Evolutionary conservation across 2,888 invertebrate species (phyloP).

Genomic region (Drosophila cracens): DNA sequence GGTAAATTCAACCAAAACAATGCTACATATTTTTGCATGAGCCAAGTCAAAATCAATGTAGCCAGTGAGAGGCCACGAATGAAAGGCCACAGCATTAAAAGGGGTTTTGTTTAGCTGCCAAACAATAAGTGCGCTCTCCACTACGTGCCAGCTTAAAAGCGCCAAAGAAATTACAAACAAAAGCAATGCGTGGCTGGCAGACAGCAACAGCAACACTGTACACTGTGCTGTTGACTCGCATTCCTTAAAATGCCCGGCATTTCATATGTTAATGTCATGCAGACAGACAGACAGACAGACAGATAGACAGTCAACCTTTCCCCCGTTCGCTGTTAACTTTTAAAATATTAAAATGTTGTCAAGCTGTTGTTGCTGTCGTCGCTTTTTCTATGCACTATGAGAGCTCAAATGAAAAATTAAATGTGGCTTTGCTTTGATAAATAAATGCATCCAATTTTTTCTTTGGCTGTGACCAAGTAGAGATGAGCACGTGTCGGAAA

Average conservation of each 20-base stretch:
- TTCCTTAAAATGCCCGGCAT: conserved; percentile 34
- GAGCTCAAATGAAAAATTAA: conserved; percentile 47
- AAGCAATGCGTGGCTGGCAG: conserved; percentile 56
- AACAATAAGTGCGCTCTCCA: conserved; percentile 30
- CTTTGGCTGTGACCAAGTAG: conserved; percentile 15
- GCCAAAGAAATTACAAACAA: conserved; percentile 63
- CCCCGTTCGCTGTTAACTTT: conserved; percentile 48
- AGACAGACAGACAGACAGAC: conserved; percentile 17
- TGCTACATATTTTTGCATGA: conserved; percentile 9
- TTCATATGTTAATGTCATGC: conserved; percentile 56
- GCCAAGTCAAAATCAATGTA: conserved; percentile 51
- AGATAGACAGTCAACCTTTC: not conserved
- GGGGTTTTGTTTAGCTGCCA: conserved; percentile 9
- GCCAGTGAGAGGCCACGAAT: conserved; percentile 28
- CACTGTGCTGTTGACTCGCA: not conserved
- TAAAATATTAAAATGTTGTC: conserved; percentile 66
- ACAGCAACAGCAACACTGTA: conserved; percentile 10
- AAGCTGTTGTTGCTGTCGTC: conserved; percentile 36
- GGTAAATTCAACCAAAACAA: conserved; percentile 6
- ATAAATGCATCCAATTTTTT: conserved; percentile 26
- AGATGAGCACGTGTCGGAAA: not conserved
- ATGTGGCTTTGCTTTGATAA: conserved; percentile 23
- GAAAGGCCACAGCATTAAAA: conserved; percentile 13
- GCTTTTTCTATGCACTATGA: conserved; percentile 22
- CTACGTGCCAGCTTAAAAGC: conserved; percentile 34